Conservation (phyloP, 2,797 vertebrate genomes). For the Hoplostethus mediterraneus region DNA sequence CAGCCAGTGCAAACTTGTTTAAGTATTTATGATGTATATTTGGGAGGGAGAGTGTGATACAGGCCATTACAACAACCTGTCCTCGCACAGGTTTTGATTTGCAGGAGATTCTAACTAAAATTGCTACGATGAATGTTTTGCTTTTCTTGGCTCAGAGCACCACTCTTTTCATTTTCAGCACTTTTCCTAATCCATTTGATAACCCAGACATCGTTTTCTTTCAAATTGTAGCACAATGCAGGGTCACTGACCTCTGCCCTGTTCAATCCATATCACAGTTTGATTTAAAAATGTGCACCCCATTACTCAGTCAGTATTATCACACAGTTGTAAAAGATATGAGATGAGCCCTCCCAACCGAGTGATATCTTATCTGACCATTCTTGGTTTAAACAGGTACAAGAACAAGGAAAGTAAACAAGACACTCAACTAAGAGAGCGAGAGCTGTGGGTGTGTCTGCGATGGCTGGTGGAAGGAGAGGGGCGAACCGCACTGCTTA, state of each 20-base stretch:
- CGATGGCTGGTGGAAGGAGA: conserved; percentile 96
- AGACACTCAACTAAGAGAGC: conserved; percentile 12
- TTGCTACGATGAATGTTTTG: neutral
- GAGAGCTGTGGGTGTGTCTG: conserved; percentile 69
- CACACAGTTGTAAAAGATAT: neutral
- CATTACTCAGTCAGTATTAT: neutral
- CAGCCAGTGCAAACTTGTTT: conserved; percentile 29
- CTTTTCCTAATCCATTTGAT: neutral
- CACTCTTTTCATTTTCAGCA: neutral
- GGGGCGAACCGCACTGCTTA: conserved; percentile 95
- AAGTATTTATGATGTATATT: neutral
- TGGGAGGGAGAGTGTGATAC: neutral
- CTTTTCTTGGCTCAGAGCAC: conserved; percentile 30
- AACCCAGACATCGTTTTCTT: neutral
- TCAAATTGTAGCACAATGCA: neutral
- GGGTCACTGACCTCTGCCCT: neutral
- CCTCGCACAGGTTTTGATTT: neutral
- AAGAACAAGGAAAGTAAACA: conserved; percentile 10
- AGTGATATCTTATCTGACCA: neutral
- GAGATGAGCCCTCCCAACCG: neutral
- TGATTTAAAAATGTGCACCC: neutral
- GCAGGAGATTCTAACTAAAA: too few relatives aligned
- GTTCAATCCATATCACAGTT: neutral
- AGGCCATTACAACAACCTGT: too few relatives aligned
- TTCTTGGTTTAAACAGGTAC: conserved; percentile 29